Evolutionary conservation across 1,140 invertebrate genomes (phyloP).

Genomic region (Vollenhovia emeryi): DNA sequence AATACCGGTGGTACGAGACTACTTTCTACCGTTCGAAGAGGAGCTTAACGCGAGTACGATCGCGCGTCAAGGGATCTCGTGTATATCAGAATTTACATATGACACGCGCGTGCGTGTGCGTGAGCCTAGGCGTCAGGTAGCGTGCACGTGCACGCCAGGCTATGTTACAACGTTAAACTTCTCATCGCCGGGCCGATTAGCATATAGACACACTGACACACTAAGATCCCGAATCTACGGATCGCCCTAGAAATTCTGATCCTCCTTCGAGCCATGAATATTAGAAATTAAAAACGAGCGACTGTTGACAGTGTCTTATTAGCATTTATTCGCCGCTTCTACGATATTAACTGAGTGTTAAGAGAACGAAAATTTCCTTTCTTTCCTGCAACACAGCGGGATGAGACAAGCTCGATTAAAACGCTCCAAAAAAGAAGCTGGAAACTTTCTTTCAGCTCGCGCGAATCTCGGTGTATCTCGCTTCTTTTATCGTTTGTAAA

Average conservation of each 20-base stretch:
- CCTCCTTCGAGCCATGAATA: background rate
- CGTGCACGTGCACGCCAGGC: background rate
- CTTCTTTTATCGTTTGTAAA: background rate
- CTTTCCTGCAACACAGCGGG: background rate
- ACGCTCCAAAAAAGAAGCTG: background rate
- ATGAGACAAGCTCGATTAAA: background rate
- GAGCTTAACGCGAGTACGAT: conserved; percentile 61
- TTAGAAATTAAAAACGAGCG: conserved; percentile 11
- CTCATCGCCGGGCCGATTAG: conserved; percentile 78
- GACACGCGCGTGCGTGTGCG: background rate
- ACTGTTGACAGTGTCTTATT: background rate
- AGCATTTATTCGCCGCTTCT: background rate
- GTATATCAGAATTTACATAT: conserved; percentile 35
- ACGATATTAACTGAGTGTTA: background rate
- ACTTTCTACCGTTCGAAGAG: conserved; percentile 73
- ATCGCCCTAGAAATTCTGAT: conserved; percentile 41
- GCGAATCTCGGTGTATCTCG: background rate
- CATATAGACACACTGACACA: conserved; percentile 84
- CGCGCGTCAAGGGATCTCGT: conserved; percentile 3
- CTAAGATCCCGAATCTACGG: conserved; percentile 78
- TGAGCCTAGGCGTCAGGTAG: background rate
- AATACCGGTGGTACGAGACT: conserved; percentile 73
- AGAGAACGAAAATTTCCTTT: background rate
- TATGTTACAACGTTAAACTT: conserved; percentile 62
- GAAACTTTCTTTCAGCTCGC: background rate